phyloP scores from a whole-genome alignment of 1,140 invertebrate genomes.

The Pseudachorutes palmiensis region DNA sequence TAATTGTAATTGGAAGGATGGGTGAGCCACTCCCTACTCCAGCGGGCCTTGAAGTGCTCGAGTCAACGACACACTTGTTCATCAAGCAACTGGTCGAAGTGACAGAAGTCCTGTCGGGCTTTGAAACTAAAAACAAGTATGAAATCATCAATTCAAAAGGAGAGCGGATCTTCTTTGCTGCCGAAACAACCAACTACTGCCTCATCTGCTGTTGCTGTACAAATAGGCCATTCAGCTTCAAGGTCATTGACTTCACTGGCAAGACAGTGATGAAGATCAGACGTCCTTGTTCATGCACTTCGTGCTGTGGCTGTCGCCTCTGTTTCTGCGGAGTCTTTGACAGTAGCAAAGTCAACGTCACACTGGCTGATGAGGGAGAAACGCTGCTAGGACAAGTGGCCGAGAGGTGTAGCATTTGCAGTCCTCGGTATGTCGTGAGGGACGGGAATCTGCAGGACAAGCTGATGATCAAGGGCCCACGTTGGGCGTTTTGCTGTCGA shows the following conservation, averaged over 20 bases:
- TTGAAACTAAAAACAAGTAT: slow-evolving; percentile 18
- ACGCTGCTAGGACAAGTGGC: not conserved
- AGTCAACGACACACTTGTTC: slow-evolving; percentile 11
- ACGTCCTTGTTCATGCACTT: slow-evolving; percentile 7
- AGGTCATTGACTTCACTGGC: slow-evolving; percentile 9
- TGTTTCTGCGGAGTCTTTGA: slow-evolving; percentile 10
- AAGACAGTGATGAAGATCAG: slow-evolving; percentile 4
- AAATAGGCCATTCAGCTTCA: slow-evolving; percentile 8
- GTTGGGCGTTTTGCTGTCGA: slow-evolving; percentile 6
- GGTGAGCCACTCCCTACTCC: not conserved
- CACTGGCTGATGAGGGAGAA: not conserved
- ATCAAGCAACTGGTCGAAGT: slow-evolving; percentile 10
- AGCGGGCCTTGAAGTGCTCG: slow-evolving; percentile 12
- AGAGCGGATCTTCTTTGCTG: slow-evolving; percentile 12
- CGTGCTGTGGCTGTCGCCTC: slow-evolving; percentile 6
- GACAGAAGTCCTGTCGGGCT: slow-evolving; percentile 7
- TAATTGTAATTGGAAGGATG: not conserved
- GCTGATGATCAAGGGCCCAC: not conserved
- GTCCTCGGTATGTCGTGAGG: not conserved
- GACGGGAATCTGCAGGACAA: not conserved
- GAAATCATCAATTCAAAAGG: slow-evolving; percentile 6
- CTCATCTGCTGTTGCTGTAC: slow-evolving; percentile 15
- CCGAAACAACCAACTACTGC: slow-evolving; percentile 15
- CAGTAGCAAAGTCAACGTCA: slow-evolving; percentile 1
- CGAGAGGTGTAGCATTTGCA: not conserved